These are phyloP conservation scores for Chironomus tentans DNA, from an alignment of 2,888 invertebrate species.

Conservation along the genomic window DNA sequence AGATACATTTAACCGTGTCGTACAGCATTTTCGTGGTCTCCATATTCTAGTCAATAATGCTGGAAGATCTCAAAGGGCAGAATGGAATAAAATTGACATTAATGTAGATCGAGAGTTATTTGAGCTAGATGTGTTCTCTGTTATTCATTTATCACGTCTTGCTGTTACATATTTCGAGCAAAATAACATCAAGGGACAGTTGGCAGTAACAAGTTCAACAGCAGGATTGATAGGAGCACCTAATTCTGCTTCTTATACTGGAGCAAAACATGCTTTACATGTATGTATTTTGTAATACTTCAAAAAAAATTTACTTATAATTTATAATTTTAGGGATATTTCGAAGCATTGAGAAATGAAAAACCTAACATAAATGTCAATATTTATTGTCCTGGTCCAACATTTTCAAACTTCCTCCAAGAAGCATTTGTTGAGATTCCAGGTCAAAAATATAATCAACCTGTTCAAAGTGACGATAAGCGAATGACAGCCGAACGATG, in stretches of 20 bases:
- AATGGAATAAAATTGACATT: constrained; percentile 60
- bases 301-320: constrained; percentile 31
- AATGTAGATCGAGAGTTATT: constrained; percentile 65
- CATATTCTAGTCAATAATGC: constrained; percentile 76
- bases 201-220: constrained; percentile 65
- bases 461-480: constrained; percentile 41
- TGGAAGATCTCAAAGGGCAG: constrained; percentile 66
- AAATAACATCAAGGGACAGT: constrained; percentile 48
- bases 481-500: constrained; percentile 51
- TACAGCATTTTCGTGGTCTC: constrained; percentile 59
- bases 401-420: constrained; percentile 35
- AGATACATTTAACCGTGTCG: constrained; percentile 49
- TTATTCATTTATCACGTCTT: constrained; percentile 58
- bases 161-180: constrained; percentile 55
- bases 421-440: constrained; percentile 14
- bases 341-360: constrained; percentile 52
- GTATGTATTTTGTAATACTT: constrained; percentile 41
- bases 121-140: constrained; percentile 66
- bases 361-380: constrained; percentile 52
- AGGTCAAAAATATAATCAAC: constrained; percentile 34
- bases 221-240: constrained; percentile 61
- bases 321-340: constrained; percentile 56
- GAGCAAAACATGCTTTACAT: constrained; percentile 66
- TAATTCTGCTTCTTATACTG: constrained; percentile 60
- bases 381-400: constrained; percentile 67